phyloP scores from a whole-genome alignment of 2,113 vertebrate genomes.

The Noctilio leporinus region DNA sequence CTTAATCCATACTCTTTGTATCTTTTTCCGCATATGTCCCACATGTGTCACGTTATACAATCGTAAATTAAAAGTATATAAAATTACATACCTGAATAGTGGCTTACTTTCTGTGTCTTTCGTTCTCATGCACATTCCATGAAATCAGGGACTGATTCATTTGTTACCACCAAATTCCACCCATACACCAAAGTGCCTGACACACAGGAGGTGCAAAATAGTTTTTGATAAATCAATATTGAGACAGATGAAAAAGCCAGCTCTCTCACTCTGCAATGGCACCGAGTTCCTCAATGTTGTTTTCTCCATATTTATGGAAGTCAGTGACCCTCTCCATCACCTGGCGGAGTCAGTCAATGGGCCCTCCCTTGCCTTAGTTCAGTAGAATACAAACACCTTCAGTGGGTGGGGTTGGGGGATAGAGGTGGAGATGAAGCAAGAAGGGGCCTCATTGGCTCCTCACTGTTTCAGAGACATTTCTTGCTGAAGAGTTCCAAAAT shows the following conservation, averaged over 20 bases:
- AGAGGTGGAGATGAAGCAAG: accelerated
- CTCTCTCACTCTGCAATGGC: background rate
- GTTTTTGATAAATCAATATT: background rate
- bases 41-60: background rate
- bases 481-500: background rate
- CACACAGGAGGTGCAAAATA: background rate
- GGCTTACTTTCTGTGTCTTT: background rate
- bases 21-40: background rate
- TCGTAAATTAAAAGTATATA: background rate
- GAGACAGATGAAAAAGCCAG: background rate
- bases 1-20: background rate
- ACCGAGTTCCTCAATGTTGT: background rate
- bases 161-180: background rate
- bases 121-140: background rate
- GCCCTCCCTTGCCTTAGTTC: background rate
- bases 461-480: background rate
- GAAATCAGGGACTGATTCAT: too few species aligned
- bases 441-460: background rate
- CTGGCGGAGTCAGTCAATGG: background rate
- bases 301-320: background rate
- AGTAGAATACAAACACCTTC: accelerated
- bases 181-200: background rate
- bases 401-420: accelerated
- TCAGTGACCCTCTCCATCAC: background rate
- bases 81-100: background rate